Percentiles rank a stretch among this genome's conserved stretches.
Evolutionary conservation across 1,140 invertebrate genomes (phyloP).

Genomic region (Caligus rogercresseyi): DNA sequence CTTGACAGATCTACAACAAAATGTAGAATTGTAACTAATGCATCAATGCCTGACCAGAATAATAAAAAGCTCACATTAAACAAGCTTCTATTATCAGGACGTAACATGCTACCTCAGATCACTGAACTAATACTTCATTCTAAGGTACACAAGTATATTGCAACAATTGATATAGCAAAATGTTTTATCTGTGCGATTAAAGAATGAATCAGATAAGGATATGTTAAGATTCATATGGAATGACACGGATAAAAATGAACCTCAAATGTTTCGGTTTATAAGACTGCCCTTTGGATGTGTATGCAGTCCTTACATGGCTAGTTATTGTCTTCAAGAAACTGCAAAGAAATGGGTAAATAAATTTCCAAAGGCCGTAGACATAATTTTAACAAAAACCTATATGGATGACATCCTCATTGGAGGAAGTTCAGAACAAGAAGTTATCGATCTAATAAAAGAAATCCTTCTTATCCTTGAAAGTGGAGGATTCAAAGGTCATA

Average conservation of each 20-base stretch:
- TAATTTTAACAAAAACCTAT: not conserved
- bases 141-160: constrained; percentile 1
- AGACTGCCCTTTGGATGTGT: constrained; percentile 7
- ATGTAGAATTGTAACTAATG: constrained; percentile 5
- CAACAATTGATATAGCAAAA: constrained; percentile 6
- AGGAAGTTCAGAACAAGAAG: not conserved
- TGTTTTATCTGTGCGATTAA: not conserved
- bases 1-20: not conserved
- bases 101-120: not conserved
- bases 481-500: constrained; percentile 5
- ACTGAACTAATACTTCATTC: constrained; percentile 4
- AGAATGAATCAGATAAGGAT: constrained; percentile 9
- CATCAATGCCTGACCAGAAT: not conserved
- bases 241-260: not conserved
- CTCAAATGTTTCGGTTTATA: not conserved
- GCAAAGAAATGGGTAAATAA: constrained; percentile 2
- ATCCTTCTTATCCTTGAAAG: constrained; percentile 1
- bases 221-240: not conserved
- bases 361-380: not conserved
- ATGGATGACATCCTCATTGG: constrained; percentile 4
- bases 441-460: not conserved
- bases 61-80: not conserved
- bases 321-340: constrained; percentile 5
- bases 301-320: not conserved
- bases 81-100: not conserved